Base-by-base conservation (phyloP, 2,113 vertebrate species). In the Camelus dromedarius region DNA sequence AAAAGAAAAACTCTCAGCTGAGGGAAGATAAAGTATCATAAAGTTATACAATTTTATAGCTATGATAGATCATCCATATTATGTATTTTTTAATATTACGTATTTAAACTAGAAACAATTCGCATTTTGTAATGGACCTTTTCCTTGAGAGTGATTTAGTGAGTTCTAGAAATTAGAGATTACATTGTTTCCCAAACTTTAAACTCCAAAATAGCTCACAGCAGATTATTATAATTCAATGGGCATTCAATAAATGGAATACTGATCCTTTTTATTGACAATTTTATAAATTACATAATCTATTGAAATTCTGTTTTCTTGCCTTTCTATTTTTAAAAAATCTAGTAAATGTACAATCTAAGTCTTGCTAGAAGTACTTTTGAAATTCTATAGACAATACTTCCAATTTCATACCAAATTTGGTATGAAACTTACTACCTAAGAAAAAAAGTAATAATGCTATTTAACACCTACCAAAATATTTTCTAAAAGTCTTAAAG, bases 401-500 rank as follows among this genome's bases (percentile, higher is more conserved):
- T 54, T 66, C 80, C 15, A 2, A 84, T 35, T 75, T 92, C 54
- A 72, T 54, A 69, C 26, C 18, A 92, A 86, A 73, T 32, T 80
- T 24, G 28, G 94, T 67, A 81, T 77, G 92, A 91, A 95, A 62
- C 20, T 76, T 80, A 84, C 5, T 80, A 84, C 7, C 20, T 52
- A 76, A 84, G 66, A 80, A 93, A 91, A 89, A 85, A 92, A 48
- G n/a, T 24, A 77, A 73, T 46, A 84, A 62, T 26, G 12, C 12
- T 66, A 0, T 66, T 85, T 90, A 93, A 72, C n/a, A 84, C 80
- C 70, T 93, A 91, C 76, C 81, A 96, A 97, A 96, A 88, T 93
- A 67, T 94, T 95, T 96, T 93, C 96, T 60, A 94, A 92, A 96
- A 80, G 56, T 56, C 22, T 88, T 77, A 90, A 32, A 84, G 91